phyloP scores from a whole-genome alignment of 2,797 vertebrate genomes.

The Takifugu ocellatus region DNA sequence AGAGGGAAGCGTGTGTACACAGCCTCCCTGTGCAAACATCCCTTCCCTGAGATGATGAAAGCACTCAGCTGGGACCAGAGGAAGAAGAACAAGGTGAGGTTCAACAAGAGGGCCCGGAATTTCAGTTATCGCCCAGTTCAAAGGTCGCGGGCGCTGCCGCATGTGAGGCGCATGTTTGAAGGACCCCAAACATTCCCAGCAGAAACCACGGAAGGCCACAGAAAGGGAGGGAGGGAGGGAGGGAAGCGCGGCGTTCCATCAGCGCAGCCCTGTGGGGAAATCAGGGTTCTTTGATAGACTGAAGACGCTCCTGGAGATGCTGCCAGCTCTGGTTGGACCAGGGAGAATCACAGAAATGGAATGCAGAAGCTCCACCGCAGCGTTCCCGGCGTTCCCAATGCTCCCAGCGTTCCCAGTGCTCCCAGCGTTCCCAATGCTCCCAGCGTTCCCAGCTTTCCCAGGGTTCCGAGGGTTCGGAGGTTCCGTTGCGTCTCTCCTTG shows the following conservation, averaged over 20 bases:
- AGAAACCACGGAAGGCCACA: constrained; percentile 15
- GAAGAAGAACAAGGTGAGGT: constrained; percentile 19
- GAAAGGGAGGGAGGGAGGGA: constrained; percentile 9
- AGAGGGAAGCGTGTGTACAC: constrained; percentile 39
- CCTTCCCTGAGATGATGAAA: constrained; percentile 55
- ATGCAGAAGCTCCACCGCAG: too few relatives aligned
- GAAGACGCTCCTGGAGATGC: too few relatives aligned
- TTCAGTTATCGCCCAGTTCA: constrained; percentile 46
- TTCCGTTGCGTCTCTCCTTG: too few relatives aligned
- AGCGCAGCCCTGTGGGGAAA: constrained; percentile 43
- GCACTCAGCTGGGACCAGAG: constrained; percentile 50
- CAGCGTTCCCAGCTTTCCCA: too few relatives aligned
- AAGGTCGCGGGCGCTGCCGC: constrained; percentile 5
- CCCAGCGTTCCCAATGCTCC: too few relatives aligned
- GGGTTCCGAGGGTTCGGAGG: too few relatives aligned
- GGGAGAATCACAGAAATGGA: constrained; percentile 9
- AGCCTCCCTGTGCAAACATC: constrained; percentile 60
- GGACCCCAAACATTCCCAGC: constrained; percentile 34
- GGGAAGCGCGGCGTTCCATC: constrained; percentile 51
- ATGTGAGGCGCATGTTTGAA: constrained; percentile 40
- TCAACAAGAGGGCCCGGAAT: constrained; percentile 47
- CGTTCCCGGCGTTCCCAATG: too few relatives aligned
- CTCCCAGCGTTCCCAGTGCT: too few relatives aligned
- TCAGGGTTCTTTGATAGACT: constrained; percentile 29
- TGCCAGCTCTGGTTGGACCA: neutral